These are phyloP conservation scores for Melanotaenia pygmaea DNA, from an alignment of 2,797 vertebrate genomes.

Conservation along the genomic window DNA sequence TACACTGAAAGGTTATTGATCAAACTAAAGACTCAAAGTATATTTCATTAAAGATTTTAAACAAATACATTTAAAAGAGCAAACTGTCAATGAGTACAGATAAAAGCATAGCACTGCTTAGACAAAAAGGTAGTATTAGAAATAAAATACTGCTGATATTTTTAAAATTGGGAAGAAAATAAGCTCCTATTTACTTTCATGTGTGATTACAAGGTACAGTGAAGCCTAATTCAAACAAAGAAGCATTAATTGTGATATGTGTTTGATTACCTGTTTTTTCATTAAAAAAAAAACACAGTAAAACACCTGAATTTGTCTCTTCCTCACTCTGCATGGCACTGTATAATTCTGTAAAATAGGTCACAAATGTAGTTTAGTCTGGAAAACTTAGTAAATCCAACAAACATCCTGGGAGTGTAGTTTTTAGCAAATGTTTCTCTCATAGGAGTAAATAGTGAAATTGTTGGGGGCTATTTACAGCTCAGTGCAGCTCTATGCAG, in stretches of 20 bases:
- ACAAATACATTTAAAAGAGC: too few species aligned
- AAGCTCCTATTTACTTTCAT: too few species aligned
- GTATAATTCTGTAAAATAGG: not conserved
- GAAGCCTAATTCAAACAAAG: not conserved
- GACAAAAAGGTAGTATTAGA: too few species aligned
- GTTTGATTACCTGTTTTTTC: too few species aligned
- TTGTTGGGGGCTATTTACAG: constrained; percentile 18
- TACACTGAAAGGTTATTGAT: too few species aligned
- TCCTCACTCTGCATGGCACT: not conserved
- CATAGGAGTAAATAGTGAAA: constrained; percentile 5
- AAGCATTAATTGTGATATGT: not conserved
- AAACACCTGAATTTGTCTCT: not conserved
- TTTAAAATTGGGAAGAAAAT: too few species aligned
- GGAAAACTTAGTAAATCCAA: not conserved
- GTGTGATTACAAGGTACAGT: not conserved
- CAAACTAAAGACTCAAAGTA: too few species aligned
- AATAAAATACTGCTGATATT: too few species aligned
- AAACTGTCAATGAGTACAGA: too few species aligned
- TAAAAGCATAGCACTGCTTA: too few species aligned
- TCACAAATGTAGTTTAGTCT: not conserved
- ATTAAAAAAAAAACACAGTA: too few species aligned
- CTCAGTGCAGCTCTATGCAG: not conserved
- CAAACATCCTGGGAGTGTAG: not conserved
- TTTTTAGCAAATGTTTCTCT: not conserved
- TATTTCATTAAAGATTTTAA: too few species aligned